Base-by-base conservation (phyloP, 2,113 vertebrate genomes). In the Pteronura brasiliensis region DNA sequence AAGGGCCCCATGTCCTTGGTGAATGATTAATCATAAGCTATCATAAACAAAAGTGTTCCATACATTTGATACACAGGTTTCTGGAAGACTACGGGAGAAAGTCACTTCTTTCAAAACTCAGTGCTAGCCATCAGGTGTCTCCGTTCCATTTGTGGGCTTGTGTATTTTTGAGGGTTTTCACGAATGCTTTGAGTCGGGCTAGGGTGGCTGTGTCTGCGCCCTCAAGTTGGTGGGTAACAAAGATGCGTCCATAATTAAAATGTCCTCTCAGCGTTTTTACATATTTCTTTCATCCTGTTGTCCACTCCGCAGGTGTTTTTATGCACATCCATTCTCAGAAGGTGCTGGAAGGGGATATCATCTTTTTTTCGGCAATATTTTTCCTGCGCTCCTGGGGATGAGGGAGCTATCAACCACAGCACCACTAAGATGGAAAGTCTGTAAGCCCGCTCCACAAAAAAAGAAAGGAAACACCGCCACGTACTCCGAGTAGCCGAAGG, bases 1-100 rank as follows among this genome's bases (percentile, higher is more conserved):
- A 99, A 99, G 98, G 98, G 96, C 98, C 94, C 31, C 55, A 59
- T 93, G 98, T 80, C 86, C 95, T 85, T 42, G 86, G 98, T 98
- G 93, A 99, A 99, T 99, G 95, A 98, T 99, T 99, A 99, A 98
- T 97, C 97, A 42, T 89, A 85, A 93, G 57, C 96, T 72, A 90
- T 97, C 81, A 91, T 97, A 98, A 98, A 98, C 98, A 99, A 95
- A 98, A 98, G 49, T 90, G 95, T 97, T 94, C 98, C 0, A 6
- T 98, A 98, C 96, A 95, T 98, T 92, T 83, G 87, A 97, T 97
- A 98, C 98, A 98, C 96, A 98, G 81, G 31, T 72, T 97, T 80
- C 91, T 96, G 91, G 96, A 97, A 95, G 63, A 20, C 36, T 57
- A 34, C 29, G 1, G 77, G 88, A 71, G 94, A 47, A 49, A 82